Evolutionary conservation across 1,140 invertebrate species (phyloP).

Genomic region (Chironomus striatipennis): DNA sequence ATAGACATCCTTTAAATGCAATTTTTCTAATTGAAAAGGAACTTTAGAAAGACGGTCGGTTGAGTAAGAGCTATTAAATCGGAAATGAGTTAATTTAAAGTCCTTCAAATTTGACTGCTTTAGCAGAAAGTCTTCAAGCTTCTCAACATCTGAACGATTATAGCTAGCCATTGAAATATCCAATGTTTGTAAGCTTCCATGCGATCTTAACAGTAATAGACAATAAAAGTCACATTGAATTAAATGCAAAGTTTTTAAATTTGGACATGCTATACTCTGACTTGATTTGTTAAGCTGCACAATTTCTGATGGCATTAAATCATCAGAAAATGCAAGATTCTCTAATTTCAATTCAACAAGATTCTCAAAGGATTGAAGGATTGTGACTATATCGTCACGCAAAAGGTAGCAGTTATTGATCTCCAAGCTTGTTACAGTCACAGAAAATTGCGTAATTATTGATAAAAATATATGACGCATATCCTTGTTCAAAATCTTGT

Average conservation of each 20-base stretch:
- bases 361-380: background rate
- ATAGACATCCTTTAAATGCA: background rate
- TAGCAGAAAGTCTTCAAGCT: background rate
- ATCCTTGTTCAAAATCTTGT: background rate
- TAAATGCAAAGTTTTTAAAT: background rate
- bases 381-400: background rate
- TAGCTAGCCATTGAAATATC: background rate
- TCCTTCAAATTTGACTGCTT: background rate
- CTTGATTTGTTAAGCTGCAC: background rate
- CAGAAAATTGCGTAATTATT: background rate
- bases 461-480: background rate
- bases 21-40: background rate
- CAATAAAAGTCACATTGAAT: constrained; percentile 3
- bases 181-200: background rate
- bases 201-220: background rate
- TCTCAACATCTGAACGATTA: background rate
- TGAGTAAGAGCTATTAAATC: background rate
- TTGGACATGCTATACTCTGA: background rate
- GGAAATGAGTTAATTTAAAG: background rate
- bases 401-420: background rate
- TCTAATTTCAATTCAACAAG: background rate
- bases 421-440: background rate
- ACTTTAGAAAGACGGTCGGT: background rate
- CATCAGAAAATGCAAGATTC: background rate
- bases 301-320: constrained; percentile 3